Evolutionary conservation across 1,140 invertebrate species (phyloP).

Genomic region (Ceratina calcarata): DNA sequence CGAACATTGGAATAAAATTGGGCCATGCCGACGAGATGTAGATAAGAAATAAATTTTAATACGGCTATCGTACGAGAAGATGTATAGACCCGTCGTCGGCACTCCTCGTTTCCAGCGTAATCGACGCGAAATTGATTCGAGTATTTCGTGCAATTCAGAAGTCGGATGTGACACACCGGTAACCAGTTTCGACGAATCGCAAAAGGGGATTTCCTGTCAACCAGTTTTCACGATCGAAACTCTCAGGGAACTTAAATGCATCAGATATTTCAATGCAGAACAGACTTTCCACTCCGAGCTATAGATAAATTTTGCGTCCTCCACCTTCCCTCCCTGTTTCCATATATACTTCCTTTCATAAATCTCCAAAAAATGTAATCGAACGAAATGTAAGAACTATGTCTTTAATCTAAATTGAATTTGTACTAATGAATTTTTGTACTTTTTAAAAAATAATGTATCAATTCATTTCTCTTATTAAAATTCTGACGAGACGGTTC

Average conservation of each 20-base stretch:
- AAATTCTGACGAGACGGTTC: too few species aligned
- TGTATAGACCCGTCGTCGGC: neutral
- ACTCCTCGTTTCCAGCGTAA: neutral
- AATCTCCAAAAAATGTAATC: too few species aligned
- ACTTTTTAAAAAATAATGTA: too few species aligned
- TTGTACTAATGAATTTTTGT: too few species aligned
- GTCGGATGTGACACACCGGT: conserved; percentile 4
- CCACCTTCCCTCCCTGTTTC: too few species aligned
- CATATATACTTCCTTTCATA: too few species aligned
- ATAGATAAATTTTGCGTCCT: conserved; percentile 24
- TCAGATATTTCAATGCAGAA: conserved; percentile 27
- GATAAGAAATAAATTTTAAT: neutral
- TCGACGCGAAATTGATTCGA: conserved; percentile 41
- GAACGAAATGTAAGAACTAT: too few species aligned
- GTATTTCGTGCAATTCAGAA: conserved; percentile 38
- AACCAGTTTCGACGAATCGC: neutral
- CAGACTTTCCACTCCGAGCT: neutral
- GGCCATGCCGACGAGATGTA: neutral
- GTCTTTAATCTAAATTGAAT: too few species aligned
- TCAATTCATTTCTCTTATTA: too few species aligned
- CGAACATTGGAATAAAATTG: neutral
- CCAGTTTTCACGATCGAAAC: conserved; percentile 12
- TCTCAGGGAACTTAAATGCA: conserved; percentile 33
- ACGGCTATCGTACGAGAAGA: neutral
- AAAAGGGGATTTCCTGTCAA: neutral